Percentiles rank a stretch among this genome's conserved stretches.
These are phyloP conservation scores for Theretra japonica DNA, from an alignment of 2,888 invertebrate genomes.

Conservation along the genomic window DNA sequence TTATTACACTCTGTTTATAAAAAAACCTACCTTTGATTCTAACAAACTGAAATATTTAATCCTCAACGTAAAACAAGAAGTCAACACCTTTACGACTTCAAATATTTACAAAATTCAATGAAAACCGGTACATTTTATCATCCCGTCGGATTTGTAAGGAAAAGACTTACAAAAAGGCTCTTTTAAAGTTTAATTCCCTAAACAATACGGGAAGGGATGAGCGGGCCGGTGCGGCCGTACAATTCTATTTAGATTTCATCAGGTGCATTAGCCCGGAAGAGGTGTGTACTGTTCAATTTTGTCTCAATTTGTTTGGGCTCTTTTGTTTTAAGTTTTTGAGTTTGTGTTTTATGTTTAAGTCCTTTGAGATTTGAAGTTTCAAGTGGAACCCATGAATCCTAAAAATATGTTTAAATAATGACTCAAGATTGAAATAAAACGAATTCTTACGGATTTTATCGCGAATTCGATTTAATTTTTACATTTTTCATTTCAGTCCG, in stretches of 20 bases:
- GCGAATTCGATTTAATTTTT: no score
- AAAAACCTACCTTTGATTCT: not conserved
- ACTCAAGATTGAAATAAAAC: no score
- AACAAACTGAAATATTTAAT: not conserved
- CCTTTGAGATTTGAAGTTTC: not conserved
- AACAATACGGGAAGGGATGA: conserved; percentile 16
- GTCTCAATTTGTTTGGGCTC: not conserved
- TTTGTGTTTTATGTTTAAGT: not conserved
- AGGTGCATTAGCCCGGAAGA: conserved; percentile 3
- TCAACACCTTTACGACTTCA: conserved; percentile 4
- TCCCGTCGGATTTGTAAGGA: conserved; percentile 2
- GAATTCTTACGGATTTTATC: no score
- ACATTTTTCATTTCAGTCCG: no score
- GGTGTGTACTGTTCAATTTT: conserved; percentile 1
- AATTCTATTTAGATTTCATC: conserved; percentile 7
- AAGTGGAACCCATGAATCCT: not conserved
- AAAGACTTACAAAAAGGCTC: not conserved
- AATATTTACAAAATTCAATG: conserved; percentile 16
- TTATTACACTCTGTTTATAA: no score
- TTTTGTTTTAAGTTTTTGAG: not conserved
- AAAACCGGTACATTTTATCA: not conserved
- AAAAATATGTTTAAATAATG: no score
- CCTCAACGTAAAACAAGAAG: not conserved
- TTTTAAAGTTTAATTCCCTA: conserved; percentile 27
- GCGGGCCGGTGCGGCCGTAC: not conserved